Base-by-base conservation (phyloP, 2,888 invertebrate genomes). In the Lepidocyrtinus sp. region DNA sequence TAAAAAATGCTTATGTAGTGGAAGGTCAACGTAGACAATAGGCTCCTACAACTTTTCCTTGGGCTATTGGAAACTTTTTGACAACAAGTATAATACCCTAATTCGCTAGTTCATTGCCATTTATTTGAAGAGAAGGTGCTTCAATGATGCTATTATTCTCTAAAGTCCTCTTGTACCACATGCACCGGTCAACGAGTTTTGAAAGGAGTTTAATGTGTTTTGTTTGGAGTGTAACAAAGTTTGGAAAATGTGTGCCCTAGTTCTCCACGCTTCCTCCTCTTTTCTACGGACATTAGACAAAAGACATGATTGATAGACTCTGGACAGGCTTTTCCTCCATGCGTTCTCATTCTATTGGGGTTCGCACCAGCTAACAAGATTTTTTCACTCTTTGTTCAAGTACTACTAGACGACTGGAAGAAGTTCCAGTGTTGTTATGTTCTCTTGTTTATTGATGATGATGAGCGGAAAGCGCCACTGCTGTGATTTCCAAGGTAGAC, bases 401-500 rank as follows among this genome's bases (percentile, higher is more conserved):
- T n/a, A n/a, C n/a, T n/a, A n/a, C n/a, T n/a, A n/a, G n/a, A n/a
- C n/a, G n/a, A n/a, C n/a, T n/a, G n/a, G n/a, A n/a, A n/a, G n/a
- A n/a, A n/a, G n/a, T n/a, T n/a, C n/a, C n/a, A n/a, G 55, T 55
- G 55, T 12, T 36, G 36, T 36, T 55, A n/a, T n/a, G n/a, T n/a
- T n/a, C n/a, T n/a, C 17, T 55, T 55, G 55, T 55, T 55, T 55
- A 55, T 55, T 55, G 25, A 17, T 62, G 50, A 61, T 65, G 50
- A 72, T 71, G 65, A 55, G 50, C 36, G 69, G 69, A 26, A 46
- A 79, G 72, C 24, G 22, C 22, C 21, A 63, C 72, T 73, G 69
- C 76, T 81, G 81, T 65, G 76, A 76, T 76, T 82, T 80, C 65
- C 82, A 82, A 82, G 82, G 82, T 74, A 63, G 80, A 59, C 36